Evolutionary conservation across 2,797 vertebrate species (phyloP).

Genomic region (Anguilla pacifica): DNA sequence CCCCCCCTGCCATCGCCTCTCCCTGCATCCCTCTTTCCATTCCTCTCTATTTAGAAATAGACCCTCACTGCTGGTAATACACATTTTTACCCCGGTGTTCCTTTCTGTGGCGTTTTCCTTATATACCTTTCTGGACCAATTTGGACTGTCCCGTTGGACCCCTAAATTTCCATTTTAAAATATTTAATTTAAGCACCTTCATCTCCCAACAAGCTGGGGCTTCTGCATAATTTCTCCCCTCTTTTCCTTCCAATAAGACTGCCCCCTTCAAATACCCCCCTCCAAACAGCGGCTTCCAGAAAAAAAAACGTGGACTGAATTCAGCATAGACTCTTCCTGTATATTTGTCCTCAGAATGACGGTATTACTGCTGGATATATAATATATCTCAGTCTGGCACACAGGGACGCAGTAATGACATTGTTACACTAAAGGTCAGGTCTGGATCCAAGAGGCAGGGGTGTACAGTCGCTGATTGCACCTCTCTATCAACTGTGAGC

Average conservation of each 20-base stretch:
- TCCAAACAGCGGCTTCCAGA: slow-evolving; percentile 26
- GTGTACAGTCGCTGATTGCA: background rate
- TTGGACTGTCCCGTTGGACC: background rate
- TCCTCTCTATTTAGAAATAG: background rate
- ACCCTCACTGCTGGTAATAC: background rate
- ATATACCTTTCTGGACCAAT: background rate
- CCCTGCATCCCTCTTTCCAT: background rate
- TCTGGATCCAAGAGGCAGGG: background rate
- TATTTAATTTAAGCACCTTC: background rate
- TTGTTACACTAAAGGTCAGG: background rate
- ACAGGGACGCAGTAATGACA: background rate
- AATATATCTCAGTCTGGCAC: background rate
- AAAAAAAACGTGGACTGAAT: slow-evolving; percentile 22
- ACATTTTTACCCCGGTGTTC: background rate
- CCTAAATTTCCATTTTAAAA: background rate
- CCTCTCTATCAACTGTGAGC: background rate
- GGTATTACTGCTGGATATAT: background rate
- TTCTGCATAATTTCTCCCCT: background rate
- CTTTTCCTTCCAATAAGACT: background rate
- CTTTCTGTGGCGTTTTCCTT: background rate
- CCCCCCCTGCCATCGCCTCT: slow-evolving; percentile 39
- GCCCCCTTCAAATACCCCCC: background rate
- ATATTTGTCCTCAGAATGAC: background rate
- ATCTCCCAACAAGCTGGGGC: background rate
- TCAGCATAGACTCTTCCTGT: slow-evolving; percentile 7